Conservation (phyloP, 2,113 vertebrate species). For the Calyptommatus sinebrachiatus region DNA sequence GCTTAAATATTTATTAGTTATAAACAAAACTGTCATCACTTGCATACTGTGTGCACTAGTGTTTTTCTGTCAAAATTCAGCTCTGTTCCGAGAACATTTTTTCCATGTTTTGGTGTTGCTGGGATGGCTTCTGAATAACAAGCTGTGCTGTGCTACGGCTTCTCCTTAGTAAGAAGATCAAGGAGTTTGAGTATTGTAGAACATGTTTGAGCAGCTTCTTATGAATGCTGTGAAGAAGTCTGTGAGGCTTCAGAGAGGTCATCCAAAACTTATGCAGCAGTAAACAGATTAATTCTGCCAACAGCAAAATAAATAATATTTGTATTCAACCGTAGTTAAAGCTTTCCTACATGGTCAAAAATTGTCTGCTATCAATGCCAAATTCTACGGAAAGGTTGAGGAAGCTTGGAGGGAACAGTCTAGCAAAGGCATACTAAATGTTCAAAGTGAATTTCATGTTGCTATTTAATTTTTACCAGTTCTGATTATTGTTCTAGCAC, state of each 20-base stretch:
- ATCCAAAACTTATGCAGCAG: neutral
- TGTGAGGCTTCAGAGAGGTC: neutral
- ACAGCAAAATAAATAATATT: conserved; percentile 10
- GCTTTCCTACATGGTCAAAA: neutral
- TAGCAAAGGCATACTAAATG: neutral
- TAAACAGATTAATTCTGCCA: conserved; percentile 13
- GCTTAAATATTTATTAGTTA: neutral
- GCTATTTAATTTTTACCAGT: neutral
- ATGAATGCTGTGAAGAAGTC: no score
- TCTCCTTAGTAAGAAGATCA: neutral
- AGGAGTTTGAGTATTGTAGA: neutral
- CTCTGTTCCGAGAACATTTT: neutral
- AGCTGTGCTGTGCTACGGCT: neutral
- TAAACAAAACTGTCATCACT: neutral
- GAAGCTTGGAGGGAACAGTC: neutral
- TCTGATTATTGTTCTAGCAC: no score
- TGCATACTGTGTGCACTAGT: neutral
- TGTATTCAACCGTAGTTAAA: neutral
- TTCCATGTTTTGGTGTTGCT: neutral
- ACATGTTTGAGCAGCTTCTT: neutral
- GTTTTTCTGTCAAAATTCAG: neutral
- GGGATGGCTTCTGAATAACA: neutral
- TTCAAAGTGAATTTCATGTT: neutral
- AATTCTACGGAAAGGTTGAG: neutral
- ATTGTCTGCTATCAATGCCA: neutral